Conservation (phyloP, 2,797 vertebrate species). For the Threskiornis aethiopicus region DNA sequence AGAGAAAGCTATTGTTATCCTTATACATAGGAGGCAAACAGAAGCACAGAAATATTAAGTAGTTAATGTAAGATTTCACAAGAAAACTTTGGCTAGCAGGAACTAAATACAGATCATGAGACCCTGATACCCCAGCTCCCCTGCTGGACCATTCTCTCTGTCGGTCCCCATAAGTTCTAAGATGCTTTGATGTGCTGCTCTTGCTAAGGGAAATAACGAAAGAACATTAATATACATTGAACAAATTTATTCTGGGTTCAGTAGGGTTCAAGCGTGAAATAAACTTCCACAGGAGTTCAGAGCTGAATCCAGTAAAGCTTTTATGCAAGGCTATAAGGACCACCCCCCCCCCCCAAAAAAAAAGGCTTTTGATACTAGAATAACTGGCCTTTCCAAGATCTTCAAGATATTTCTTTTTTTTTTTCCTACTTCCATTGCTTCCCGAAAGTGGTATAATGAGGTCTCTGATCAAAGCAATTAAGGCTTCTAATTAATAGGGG, state of each 20-base stretch:
- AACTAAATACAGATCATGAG: neutral
- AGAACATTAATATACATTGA: neutral
- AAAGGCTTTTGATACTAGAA: neutral
- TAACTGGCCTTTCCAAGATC: neutral
- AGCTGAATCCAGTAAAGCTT: neutral
- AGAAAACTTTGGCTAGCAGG: neutral
- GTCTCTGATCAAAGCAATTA: slow-evolving; percentile 17
- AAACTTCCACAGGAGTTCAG: neutral
- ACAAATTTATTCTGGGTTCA: neutral
- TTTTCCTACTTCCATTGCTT: neutral
- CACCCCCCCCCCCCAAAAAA: neutral
- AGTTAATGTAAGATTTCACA: neutral
- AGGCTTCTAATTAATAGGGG: neutral
- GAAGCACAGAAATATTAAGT: neutral
- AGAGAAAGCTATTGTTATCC: neutral
- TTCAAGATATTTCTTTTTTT: neutral
- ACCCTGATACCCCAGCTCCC: neutral
- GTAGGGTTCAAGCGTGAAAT: neutral
- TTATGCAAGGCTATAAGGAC: neutral
- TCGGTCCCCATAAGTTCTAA: neutral
- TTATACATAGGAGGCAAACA: neutral
- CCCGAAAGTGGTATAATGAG: neutral
- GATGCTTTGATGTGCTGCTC: neutral
- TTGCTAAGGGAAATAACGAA: neutral
- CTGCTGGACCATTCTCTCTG: neutral